Percentiles rank a stretch among this genome's conserved stretches.
These are phyloP conservation scores for Pinctada fucata DNA, from an alignment of 2,888 invertebrate genomes.

Conservation along the genomic window DNA sequence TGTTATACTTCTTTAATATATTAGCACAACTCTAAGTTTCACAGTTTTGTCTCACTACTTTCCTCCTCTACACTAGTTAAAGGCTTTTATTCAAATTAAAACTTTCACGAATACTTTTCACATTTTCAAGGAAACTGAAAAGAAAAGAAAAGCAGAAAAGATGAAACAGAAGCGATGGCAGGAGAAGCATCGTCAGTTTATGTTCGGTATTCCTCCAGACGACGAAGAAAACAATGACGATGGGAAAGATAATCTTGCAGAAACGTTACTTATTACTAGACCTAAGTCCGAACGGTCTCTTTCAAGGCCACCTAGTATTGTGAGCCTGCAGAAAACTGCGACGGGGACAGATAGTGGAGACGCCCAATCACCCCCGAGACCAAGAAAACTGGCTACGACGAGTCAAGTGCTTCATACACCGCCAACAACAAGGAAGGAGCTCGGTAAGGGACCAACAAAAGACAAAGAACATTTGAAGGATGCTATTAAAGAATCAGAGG, in stretches of 20 bases:
- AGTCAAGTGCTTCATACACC: conserved; percentile 34
- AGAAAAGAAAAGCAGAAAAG: conserved; percentile 70
- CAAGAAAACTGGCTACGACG: background rate
- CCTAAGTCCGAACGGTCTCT: conserved; percentile 43
- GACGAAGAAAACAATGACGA: conserved; percentile 56
- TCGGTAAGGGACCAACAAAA: conserved; percentile 2
- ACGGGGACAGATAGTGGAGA: conserved; percentile 4
- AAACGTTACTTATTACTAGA: conserved; percentile 54
- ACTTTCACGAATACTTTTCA: too few relatives aligned
- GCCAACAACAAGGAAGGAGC: conserved; percentile 37
- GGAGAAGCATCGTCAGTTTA: conserved; percentile 68
- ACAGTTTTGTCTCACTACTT: too few relatives aligned
- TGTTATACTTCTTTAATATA: too few relatives aligned
- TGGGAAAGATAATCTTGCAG: conserved; percentile 52
- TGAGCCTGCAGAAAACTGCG: conserved; percentile 27
- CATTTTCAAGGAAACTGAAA: conserved; percentile 64
- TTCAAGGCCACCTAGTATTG: conserved; percentile 38
- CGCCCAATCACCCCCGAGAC: background rate
- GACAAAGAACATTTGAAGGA: background rate
- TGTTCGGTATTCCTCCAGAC: conserved; percentile 61
- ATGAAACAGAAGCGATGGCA: conserved; percentile 71
- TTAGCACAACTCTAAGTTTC: too few relatives aligned
- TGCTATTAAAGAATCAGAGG: conserved; percentile 20
- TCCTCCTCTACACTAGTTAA: too few relatives aligned
- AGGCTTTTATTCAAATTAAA: too few relatives aligned